Base-by-base conservation (phyloP, 2,113 vertebrate species). In the Nycticorax nycticorax region DNA sequence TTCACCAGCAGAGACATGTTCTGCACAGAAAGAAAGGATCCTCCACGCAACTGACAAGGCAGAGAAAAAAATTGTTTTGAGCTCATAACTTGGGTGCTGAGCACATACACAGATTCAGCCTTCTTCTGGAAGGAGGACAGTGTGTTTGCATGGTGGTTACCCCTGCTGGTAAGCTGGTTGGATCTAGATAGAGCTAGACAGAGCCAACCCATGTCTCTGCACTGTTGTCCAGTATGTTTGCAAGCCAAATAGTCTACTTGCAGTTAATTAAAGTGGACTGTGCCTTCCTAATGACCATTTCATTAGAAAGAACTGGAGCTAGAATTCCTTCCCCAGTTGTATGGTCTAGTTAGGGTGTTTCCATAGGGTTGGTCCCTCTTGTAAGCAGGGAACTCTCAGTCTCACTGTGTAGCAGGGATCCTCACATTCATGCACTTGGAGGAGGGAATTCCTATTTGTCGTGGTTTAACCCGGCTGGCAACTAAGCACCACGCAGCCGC, bases 171-270 rank as follows among this genome's bases (percentile, higher is more conserved):
- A 45, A 80, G 28, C 52, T 93, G 69, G 6, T 22, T 88, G 62
- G 17, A 22, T 59, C 37, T 67, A 0, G 28, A 14, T 1, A n/a
- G 27, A 85, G 24, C 22, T 50, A 28, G 52, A 55, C 17, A 85
- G 79, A 68, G 14, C 45, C 8, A 59, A 16, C 28, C 59, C 4
- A 0, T 32, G 19, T 47, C 24, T 74, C 57, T 72, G 33, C 0
- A 0, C 26, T 0, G 0, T 35, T 52, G 26, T 23, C 66, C 76
- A 45, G 10, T 59, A 35, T 43, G 12, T 78, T 88, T 6, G 2
- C 53, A 75, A 78, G 39, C 23, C 10, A 27, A 3, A 2, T 15
- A 16, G 32, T 82, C 23, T 35, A 10, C 39, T 43, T 82, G 37
- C 26, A 71, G 52, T 39, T 56, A 88, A 60, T 56, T 64, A 30